These are phyloP conservation scores for Hetaerina americana DNA, from an alignment of 1,140 invertebrate species.

Conservation along the genomic window DNA sequence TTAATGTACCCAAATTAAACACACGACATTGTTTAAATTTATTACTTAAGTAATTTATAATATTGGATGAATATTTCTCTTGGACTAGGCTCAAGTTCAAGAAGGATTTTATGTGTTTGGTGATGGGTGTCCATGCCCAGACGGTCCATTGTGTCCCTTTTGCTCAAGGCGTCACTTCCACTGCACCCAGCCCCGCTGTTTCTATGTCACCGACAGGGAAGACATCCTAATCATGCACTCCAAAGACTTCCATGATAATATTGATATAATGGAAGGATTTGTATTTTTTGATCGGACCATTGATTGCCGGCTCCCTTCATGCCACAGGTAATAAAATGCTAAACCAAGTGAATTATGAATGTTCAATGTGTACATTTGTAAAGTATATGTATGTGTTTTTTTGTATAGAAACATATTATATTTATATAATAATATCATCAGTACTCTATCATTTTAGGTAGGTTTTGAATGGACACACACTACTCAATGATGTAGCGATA, in stretches of 20 bases:
- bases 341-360: conserved; percentile 10
- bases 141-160: conserved; percentile 42
- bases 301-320: conserved; percentile 55
- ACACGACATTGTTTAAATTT: no score
- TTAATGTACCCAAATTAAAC: no score
- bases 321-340: conserved; percentile 33
- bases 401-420: background rate
- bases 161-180: conserved; percentile 49
- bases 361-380: no score
- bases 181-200: conserved; percentile 59
- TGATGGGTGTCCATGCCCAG: conserved; percentile 43
- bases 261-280: conserved; percentile 68
- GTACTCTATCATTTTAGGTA: no score
- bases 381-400: background rate
- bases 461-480: no score
- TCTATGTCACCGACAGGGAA: conserved; percentile 51
- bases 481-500: no score
- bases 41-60: no score
- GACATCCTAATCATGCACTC: conserved; percentile 57
- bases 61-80: no score
- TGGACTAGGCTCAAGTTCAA: conserved; percentile 18
- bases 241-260: conserved; percentile 70
- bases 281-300: conserved; percentile 66
- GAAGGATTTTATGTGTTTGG: conserved; percentile 45
- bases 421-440: background rate